Conservation (phyloP, 2,888 invertebrate species). For the Drosophila paramelanica region DNA sequence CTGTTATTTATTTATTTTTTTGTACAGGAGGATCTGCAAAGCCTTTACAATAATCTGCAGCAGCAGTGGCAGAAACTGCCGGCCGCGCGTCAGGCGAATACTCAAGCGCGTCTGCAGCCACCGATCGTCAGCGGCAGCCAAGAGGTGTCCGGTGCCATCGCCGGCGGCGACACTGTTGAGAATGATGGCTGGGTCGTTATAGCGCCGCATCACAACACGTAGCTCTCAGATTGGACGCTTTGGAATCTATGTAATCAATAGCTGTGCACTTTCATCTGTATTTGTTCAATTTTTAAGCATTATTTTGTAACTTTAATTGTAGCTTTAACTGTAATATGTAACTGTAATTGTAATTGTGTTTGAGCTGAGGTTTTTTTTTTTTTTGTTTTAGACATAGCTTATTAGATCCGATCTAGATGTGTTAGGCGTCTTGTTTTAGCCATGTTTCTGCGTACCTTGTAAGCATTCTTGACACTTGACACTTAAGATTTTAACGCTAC, state of each 20-base stretch:
- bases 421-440: conserved; percentile 28
- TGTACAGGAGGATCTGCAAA: conserved; percentile 80
- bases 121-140: conserved; percentile 23
- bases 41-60: conserved; percentile 82
- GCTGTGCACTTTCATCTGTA: conserved; percentile 51
- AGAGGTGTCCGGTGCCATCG: conserved; percentile 7
- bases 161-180: conserved; percentile 54
- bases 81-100: conserved; percentile 54
- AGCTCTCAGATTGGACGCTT: conserved; percentile 48
- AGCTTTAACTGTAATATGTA: conserved; percentile 17
- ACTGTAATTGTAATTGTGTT: conserved; percentile 21
- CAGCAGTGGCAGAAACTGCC: conserved; percentile 80
- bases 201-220: conserved; percentile 80
- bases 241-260: conserved; percentile 35
- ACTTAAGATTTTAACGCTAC: conserved; percentile 20
- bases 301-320: conserved; percentile 6
- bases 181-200: conserved; percentile 84
- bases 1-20: background rate
- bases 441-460: conserved; percentile 46
- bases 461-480: conserved; percentile 32
- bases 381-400: conserved; percentile 14
- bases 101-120: conserved; percentile 29
- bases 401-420: conserved; percentile 7
- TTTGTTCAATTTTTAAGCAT: conserved; percentile 14
- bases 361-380: conserved; percentile 15